Base-by-base conservation (phyloP, 2,888 invertebrate species). In the Cataglyphis altisquamis region DNA sequence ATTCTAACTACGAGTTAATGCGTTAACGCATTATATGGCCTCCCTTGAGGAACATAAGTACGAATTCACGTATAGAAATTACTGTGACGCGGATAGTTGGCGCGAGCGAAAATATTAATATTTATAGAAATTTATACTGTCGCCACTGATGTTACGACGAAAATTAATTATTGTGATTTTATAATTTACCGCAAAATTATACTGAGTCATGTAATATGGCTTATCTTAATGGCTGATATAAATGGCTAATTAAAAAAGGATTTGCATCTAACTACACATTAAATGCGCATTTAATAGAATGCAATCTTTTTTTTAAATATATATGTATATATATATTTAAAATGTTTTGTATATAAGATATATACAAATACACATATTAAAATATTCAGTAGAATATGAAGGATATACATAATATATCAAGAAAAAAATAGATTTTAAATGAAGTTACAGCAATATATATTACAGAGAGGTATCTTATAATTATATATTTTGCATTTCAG, bases 1-100 rank as follows among this genome's bases (percentile, higher is more conserved):
- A 80, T 80, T 72, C 73, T 72, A 72, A 80, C 78, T 80, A 80
- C 36, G 45, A 80, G 78, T 80, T 80, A 80, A 80, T 45, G 77
- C 68, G 39, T 77, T 67, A 77, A 77, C 67, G 78, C 78, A 60
- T 60, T 80, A 72, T 72, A 80, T 45, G 45, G 60, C 32, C 18
- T 80, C 78, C 72, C 78, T 57, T 32, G 78, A 60, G 78, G 18
- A 72, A 60, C 78, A 45, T 80, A 80, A 80, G 60, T 80, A 80
- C 45, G 72, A 60, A 78, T 45, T 80, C 60, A 60, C 73, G 72
- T 60, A 80, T 45, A 45, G 60, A 45, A 80, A 60, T 72, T 80
- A 72, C 45, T 60, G 45, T 72, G 78, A 80, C 72, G 25, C 18
- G 12, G 32, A 36, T 78, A 57, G 57, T 64, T 66, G 41, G 25